These are phyloP conservation scores for Lindbergichthys nudifrons DNA, from an alignment of 2,797 vertebrate species.

Conservation along the genomic window DNA sequence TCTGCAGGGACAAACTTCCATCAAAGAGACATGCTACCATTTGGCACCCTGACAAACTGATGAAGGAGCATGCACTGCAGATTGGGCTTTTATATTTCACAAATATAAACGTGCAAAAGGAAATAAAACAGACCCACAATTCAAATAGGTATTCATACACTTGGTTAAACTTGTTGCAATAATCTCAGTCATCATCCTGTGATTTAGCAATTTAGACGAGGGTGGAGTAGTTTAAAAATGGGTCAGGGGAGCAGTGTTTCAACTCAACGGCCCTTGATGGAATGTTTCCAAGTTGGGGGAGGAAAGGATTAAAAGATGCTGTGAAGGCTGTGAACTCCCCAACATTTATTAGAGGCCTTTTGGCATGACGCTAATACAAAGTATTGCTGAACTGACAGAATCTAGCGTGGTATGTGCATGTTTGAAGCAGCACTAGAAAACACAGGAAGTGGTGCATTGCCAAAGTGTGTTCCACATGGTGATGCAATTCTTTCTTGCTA, in stretches of 20 bases:
- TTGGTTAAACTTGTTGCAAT: slow-evolving; percentile 7
- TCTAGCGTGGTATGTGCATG: not conserved
- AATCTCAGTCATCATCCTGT: slow-evolving; percentile 67
- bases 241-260: slow-evolving; percentile 35
- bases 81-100: not conserved
- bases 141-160: not conserved
- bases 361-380: not conserved
- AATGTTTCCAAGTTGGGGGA: slow-evolving; percentile 26
- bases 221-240: slow-evolving; percentile 28
- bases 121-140: not conserved
- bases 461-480: not conserved
- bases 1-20: slow-evolving; percentile 14
- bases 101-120: not conserved
- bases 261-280: slow-evolving; percentile 20
- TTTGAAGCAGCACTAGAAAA: slow-evolving; percentile 2
- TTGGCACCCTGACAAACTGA: not conserved
- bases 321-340: slow-evolving; percentile 22
- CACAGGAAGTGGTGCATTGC: slow-evolving; percentile 7
- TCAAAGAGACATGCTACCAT: not conserved
- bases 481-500: slow-evolving; percentile 1
- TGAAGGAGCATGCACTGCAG: not conserved
- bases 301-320: slow-evolving; percentile 42
- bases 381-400: slow-evolving; percentile 14
- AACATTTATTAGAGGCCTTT: not conserved
- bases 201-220: slow-evolving; percentile 54